Percentiles rank a stretch among this genome's conserved stretches.
These are phyloP conservation scores for Choloepus hoffmanni DNA, from an alignment of 2,113 vertebrate species.

Conservation along the genomic window DNA sequence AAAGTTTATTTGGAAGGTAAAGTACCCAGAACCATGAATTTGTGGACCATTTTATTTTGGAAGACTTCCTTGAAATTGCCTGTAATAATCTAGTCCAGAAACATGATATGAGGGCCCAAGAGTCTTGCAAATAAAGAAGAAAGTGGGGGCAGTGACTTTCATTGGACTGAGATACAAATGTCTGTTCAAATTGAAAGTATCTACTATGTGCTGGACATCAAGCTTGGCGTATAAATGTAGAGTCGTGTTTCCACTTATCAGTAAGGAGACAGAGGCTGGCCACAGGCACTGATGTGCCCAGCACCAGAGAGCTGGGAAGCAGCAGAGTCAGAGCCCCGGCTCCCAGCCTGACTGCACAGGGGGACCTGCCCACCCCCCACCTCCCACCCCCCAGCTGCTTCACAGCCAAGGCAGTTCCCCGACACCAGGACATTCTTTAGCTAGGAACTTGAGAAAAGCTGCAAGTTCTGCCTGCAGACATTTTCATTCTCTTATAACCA, in stretches of 20 bases:
- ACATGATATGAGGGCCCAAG: neutral
- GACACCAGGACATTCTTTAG: neutral
- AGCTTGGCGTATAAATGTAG: neutral
- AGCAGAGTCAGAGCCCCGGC: neutral
- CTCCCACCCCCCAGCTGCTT: neutral
- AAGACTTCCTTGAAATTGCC: slow-evolving; percentile 15
- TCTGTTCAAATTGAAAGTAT: neutral
- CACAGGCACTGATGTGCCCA: neutral
- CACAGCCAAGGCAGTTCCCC: neutral
- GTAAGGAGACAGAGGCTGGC: neutral
- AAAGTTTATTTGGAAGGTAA: neutral
- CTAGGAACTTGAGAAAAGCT: neutral
- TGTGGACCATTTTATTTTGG: slow-evolving; percentile 5
- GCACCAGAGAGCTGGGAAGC: neutral
- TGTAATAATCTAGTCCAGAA: neutral
- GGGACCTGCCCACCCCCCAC: neutral
- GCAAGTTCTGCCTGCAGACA: neutral
- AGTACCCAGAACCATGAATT: neutral
- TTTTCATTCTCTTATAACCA: slow-evolving; percentile 22
- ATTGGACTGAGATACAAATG: neutral
- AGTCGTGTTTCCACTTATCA: neutral
- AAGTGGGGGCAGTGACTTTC: neutral
- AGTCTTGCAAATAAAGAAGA: neutral
- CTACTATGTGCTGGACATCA: neutral
- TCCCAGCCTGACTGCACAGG: neutral